These are phyloP conservation scores for Tetranychus truncatus DNA, from an alignment of 2,888 invertebrate genomes.

Conservation along the genomic window DNA sequence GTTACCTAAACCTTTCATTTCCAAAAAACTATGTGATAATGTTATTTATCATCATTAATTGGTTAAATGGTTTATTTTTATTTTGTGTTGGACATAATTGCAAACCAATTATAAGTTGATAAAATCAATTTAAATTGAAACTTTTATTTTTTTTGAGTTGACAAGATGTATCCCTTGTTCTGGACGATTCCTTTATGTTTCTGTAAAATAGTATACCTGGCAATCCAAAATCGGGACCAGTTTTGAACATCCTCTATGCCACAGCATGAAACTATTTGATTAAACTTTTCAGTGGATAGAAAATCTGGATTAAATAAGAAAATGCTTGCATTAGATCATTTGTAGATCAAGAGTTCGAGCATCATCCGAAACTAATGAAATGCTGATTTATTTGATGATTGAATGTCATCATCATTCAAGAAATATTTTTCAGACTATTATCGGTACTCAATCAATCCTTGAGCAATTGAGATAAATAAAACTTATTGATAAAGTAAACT, in stretches of 20 bases:
- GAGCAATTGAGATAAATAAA: not conserved
- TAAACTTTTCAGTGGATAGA: not conserved
- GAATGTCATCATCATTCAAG: not conserved
- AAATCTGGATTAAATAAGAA: not conserved
- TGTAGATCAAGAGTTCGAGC: not conserved
- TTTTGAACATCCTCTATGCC: conserved; percentile 35
- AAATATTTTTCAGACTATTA: not conserved
- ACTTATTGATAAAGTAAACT: conserved; percentile 26
- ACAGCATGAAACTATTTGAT: not conserved
- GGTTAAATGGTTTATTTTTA: no score
- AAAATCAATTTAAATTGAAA: no score
- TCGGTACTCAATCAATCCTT: no score
- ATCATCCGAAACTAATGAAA: not conserved
- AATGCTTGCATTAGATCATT: not conserved
- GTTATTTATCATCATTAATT: no score
- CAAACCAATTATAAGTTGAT: no score
- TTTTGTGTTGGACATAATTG: no score
- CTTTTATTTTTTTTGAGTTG: not conserved
- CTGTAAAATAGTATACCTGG: conserved; percentile 69
- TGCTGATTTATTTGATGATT: not conserved
- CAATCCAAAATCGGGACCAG: conserved; percentile 48
- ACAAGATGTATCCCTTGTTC: conserved; percentile 61
- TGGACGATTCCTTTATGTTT: conserved; percentile 77
- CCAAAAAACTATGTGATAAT: no score
- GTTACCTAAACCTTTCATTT: no score